Percentiles rank a stretch among this genome's conserved stretches.
phyloP scores from a whole-genome alignment of 92 coral and sea anemone genomes.

The Umimayanthus kanabou region DNA sequence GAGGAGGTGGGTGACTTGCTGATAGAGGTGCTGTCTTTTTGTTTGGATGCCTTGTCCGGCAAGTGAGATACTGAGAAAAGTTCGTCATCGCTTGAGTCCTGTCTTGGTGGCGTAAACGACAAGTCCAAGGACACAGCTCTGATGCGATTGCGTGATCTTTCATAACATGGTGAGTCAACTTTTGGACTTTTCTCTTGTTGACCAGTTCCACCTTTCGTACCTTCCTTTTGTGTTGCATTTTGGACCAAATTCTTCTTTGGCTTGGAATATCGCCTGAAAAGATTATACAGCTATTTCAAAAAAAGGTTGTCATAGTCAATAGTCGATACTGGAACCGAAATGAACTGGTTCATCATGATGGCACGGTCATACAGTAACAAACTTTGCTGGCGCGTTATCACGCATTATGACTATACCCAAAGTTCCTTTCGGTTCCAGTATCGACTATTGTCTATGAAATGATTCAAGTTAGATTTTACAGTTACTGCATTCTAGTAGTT shows the following conservation, averaged over 20 bases:
- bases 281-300: too few relatives aligned
- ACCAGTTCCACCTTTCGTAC: not conserved
- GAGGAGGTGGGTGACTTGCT: conserved; percentile 7
- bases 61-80: conserved; percentile 25
- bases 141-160: conserved; percentile 36
- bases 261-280: conserved; percentile 6
- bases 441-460: too few relatives aligned
- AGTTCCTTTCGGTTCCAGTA: too few relatives aligned
- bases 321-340: too few relatives aligned
- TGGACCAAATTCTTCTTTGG: not conserved
- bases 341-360: too few relatives aligned
- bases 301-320: too few relatives aligned
- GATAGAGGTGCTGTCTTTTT: not conserved
- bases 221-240: not conserved
- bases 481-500: too few relatives aligned
- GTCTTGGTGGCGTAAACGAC: conserved; percentile 33
- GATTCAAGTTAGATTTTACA: too few relatives aligned
- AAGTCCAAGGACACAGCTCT: conserved; percentile 22
- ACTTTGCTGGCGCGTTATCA: too few relatives aligned
- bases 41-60: not conserved
- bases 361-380: too few relatives aligned
- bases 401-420: too few relatives aligned
- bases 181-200: not conserved
- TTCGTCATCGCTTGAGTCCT: conserved; percentile 35
- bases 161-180: conserved; percentile 7